These are phyloP conservation scores for Leptinotarsa lineolata DNA, from an alignment of 1,140 invertebrate species.

Conservation along the genomic window DNA sequence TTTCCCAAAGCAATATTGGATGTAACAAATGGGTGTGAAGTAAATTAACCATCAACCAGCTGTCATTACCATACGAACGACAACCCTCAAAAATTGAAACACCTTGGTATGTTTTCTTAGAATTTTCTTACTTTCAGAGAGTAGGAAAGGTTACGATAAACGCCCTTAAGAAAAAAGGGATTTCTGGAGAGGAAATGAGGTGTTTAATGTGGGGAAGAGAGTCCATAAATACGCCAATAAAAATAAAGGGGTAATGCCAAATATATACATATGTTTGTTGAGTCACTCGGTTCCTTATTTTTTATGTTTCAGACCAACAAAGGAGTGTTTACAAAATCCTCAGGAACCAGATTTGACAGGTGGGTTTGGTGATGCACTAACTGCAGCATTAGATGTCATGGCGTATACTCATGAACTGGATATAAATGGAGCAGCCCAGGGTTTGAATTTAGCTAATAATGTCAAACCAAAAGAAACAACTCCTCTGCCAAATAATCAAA, in stretches of 20 bases:
- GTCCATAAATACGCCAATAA: conserved; percentile 83
- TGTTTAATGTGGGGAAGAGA: conserved; percentile 87
- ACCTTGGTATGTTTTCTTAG: no score
- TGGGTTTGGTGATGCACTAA: conserved; percentile 68
- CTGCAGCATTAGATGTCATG: conserved; percentile 80
- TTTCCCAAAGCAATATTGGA: not conserved
- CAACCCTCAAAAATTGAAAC: not conserved
- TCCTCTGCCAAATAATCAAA: not conserved
- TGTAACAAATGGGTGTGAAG: not conserved
- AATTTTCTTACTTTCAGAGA: conserved; percentile 61
- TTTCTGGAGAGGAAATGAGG: conserved; percentile 84
- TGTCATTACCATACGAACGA: no score
- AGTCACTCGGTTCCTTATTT: no score
- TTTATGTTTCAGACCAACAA: conserved; percentile 40
- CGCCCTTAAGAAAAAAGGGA: conserved; percentile 77
- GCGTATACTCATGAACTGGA: conserved; percentile 74
- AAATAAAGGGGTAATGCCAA: conserved; percentile 56
- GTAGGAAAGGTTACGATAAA: conserved; percentile 86
- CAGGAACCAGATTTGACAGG: conserved; percentile 54
- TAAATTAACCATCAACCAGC: not conserved
- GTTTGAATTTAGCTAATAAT: conserved; percentile 42
- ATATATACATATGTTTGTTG: not conserved
- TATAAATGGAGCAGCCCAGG: conserved; percentile 38
- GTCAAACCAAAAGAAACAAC: conserved; percentile 21
- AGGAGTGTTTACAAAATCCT: conserved; percentile 50